These are phyloP conservation scores for Limonius californicus DNA, from an alignment of 1,140 invertebrate species.

Conservation along the genomic window DNA sequence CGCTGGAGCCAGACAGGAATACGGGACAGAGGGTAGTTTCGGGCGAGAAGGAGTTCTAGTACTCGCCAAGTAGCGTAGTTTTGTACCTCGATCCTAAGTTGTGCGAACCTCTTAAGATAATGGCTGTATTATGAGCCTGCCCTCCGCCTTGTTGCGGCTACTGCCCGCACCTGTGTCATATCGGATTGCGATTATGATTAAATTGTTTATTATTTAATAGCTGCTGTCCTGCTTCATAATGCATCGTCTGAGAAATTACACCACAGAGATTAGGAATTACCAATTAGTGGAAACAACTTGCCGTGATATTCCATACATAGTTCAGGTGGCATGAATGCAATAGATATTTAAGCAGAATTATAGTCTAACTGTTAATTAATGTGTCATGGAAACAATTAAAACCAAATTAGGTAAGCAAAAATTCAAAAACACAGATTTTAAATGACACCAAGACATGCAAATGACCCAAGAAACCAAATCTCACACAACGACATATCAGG, in stretches of 20 bases:
- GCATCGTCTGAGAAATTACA: background rate
- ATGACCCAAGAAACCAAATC: too few species aligned
- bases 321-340: too few species aligned
- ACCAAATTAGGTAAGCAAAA: too few species aligned
- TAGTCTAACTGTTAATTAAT: too few species aligned
- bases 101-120: constrained; percentile 35
- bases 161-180: constrained; percentile 25
- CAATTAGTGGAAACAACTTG: background rate
- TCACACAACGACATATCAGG: too few species aligned
- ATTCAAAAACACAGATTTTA: too few species aligned
- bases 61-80: constrained; percentile 5
- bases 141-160: constrained; percentile 25
- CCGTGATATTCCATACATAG: background rate
- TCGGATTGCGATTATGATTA: constrained; percentile 25
- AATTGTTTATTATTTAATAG: constrained; percentile 25
- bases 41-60: background rate
- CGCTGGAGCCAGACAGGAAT: background rate
- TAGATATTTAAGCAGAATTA: too few species aligned
- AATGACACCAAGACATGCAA: too few species aligned
- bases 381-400: too few species aligned
- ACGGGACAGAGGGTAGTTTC: background rate
- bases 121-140: constrained; percentile 28
- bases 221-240: background rate
- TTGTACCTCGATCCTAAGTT: constrained; percentile 21
- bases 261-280: constrained; percentile 4